phyloP scores from a whole-genome alignment of 2,113 vertebrate species.

The Nesogale talazaci region DNA sequence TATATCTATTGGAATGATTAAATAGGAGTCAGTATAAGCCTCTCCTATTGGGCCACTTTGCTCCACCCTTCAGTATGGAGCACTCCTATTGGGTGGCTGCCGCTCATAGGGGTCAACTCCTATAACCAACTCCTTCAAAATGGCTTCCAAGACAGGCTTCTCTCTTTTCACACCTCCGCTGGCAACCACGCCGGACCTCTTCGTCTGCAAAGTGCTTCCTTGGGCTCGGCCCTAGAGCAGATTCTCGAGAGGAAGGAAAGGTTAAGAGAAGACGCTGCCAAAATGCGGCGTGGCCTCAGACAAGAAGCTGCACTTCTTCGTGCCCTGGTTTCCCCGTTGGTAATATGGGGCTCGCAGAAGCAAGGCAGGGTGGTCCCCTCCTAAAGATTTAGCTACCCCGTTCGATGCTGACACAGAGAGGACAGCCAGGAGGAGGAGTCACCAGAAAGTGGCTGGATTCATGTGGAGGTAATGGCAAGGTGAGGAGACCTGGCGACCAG shows the following conservation, averaged over 20 bases:
- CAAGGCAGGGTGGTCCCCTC: background rate
- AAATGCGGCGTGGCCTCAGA: background rate
- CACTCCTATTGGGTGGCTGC: background rate
- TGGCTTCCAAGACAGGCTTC: background rate
- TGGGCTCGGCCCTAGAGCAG: background rate
- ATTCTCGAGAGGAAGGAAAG: background rate
- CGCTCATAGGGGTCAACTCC: rapidly evolving
- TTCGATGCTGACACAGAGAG: background rate
- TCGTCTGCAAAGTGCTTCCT: background rate
- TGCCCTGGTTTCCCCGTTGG: background rate
- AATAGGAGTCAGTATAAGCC: background rate
- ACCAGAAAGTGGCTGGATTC: background rate
- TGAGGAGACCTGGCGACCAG: no score
- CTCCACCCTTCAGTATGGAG: background rate
- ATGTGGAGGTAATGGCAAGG: background rate
- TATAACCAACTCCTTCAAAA: background rate
- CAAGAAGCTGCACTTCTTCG: background rate
- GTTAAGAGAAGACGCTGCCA: background rate
- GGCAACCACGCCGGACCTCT: no score
- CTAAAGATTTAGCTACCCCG: background rate
- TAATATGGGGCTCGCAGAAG: background rate
- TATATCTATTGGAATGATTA: background rate
- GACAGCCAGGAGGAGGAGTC: background rate
- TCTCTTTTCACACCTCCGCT: background rate
- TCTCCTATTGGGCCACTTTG: background rate